Evolutionary conservation across 1,140 invertebrate genomes (phyloP), one percentile per base, ranked within the genome.

Genomic region (Atopsyche davidsoni): DNA sequence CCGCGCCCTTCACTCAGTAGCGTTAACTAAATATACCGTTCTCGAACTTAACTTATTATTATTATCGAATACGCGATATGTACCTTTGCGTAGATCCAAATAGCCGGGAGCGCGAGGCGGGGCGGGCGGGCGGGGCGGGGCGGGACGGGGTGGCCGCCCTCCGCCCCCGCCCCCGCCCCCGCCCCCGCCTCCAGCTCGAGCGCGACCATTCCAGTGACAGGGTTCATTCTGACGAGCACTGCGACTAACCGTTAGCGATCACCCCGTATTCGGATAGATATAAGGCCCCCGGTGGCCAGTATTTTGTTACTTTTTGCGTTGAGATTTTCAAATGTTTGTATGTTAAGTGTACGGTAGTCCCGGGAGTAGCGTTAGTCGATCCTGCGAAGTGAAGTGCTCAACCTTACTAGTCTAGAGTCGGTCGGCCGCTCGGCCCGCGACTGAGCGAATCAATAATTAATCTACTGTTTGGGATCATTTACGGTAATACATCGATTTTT

Each of bases 401-500:
- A 28, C 25, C 7, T 28, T 28, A 28, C 7, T n/a, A 7, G 25
- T 28, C 13, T n/a, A 28, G n/a, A n/a, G n/a, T n/a, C 25, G 7
- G 7, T 28, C 19, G 32, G 28, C 2, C 31, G 35, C 17, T 6
- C 25, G 46, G 14, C 36, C n/a, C 14, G 16, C 36, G 47, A 56
- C 54, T 56, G 49, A 55, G 23, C 44, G 45, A 56, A 51, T 51
- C 54, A 56, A 54, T 53, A 58, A 57, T 53, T 46, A 57, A 51
- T 54, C 48, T 51, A 58, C 52, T 58, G 56, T 58, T 55, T 58
- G 56, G 56, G 56, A 58, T 55, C 56, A 58, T 58, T 58, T 51
- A 55, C 35, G 56, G 52, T 48, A 55, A 55, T 58, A 58, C 56
- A 58, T 58, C 56, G 56, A 58, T 49, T 58, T 58, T 51, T 58